Percentiles rank a stretch among this genome's conserved stretches.
Evolutionary conservation across 2,113 vertebrate species (phyloP).

Genomic region (Albula goreensis): DNA sequence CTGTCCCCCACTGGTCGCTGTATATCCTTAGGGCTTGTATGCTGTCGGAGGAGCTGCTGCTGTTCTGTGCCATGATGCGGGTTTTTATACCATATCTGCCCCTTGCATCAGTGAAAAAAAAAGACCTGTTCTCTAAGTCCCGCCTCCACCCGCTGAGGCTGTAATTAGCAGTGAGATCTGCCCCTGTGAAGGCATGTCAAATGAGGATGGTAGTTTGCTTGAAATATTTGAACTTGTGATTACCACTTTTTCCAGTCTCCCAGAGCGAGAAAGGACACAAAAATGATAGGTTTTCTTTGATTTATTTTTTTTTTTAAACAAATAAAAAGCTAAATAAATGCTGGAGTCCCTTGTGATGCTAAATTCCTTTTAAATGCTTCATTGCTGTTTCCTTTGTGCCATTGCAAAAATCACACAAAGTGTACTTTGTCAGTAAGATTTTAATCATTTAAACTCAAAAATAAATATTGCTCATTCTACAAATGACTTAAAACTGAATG

Average conservation of each 20-base stretch:
- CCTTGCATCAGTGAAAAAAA: constrained; percentile 68
- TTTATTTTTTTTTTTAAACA: not conserved
- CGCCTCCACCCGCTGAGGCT: constrained; percentile 78
- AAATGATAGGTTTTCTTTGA: not conserved
- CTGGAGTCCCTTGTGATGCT: not conserved
- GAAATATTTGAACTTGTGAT: constrained; percentile 68
- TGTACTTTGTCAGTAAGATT: not conserved
- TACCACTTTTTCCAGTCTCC: constrained; percentile 51
- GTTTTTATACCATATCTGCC: constrained; percentile 86
- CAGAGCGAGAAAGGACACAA: constrained; percentile 7
- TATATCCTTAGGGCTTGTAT: constrained; percentile 73
- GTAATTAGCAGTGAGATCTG: constrained; percentile 87
- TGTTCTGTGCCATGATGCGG: constrained; percentile 65
- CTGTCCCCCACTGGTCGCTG: constrained; percentile 57
- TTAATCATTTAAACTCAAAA: not conserved
- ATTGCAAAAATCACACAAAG: not conserved
- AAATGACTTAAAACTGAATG: no score
- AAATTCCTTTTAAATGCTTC: not conserved
- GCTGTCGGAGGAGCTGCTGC: constrained; percentile 78
- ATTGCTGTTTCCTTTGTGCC: not conserved
- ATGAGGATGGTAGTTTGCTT: constrained; percentile 69
- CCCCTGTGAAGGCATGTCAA: constrained; percentile 74
- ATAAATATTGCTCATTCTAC: no score
- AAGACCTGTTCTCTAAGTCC: constrained; percentile 70
- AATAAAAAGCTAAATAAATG: not conserved